Conservation (phyloP, 2,113 vertebrate species). For the Haemorhous mexicanus region DNA sequence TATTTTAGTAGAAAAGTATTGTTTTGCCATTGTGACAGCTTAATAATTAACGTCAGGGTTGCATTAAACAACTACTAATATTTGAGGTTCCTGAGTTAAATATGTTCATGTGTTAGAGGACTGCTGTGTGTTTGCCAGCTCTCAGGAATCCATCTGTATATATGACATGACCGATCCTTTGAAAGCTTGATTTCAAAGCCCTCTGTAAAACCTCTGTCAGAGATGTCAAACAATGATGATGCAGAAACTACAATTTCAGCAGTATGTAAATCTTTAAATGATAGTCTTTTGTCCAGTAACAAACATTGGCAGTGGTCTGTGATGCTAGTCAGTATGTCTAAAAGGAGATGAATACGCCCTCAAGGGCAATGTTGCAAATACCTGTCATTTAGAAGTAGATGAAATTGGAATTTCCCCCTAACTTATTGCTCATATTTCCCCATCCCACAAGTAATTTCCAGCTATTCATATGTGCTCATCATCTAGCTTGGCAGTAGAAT, state of each 20-base stretch:
- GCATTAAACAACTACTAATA: not conserved
- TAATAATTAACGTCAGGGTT: not conserved
- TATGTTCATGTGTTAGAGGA: not conserved
- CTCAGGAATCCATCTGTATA: not conserved
- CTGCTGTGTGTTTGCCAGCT: too few species aligned
- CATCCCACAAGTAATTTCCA: not conserved
- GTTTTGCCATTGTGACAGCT: not conserved
- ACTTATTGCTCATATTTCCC: not conserved
- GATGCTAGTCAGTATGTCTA: not conserved
- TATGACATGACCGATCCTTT: not conserved
- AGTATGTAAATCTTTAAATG: not conserved
- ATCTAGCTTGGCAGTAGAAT: not conserved
- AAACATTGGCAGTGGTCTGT: not conserved
- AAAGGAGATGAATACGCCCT: not conserved
- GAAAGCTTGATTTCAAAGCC: not conserved
- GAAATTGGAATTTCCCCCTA: not conserved
- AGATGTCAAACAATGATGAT: not conserved
- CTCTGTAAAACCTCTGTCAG: not conserved
- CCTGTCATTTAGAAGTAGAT: not conserved
- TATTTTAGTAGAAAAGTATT: not conserved
- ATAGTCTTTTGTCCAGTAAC: not conserved
- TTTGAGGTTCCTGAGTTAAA: not conserved
- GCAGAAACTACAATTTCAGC: not conserved
- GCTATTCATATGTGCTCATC: not conserved
- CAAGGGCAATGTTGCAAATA: not conserved